These are phyloP conservation scores for Drosophila mauritiana DNA, from an alignment of 1,140 invertebrate genomes.

Conservation along the genomic window DNA sequence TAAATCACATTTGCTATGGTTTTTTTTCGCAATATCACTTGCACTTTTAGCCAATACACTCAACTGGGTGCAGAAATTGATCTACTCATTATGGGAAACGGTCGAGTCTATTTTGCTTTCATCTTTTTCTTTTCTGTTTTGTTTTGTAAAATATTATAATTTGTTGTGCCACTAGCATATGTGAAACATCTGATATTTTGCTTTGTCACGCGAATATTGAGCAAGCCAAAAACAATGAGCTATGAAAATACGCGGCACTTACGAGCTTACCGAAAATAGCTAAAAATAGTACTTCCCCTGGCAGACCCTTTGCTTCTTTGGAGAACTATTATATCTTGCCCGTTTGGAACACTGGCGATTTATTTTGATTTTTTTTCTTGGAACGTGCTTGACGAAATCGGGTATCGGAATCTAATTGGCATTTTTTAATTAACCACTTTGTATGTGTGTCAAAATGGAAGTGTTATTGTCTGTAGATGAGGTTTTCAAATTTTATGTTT, in stretches of 20 bases:
- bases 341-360: slow-evolving; percentile 10
- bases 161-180: slow-evolving; percentile 20
- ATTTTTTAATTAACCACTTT: slow-evolving; percentile 74
- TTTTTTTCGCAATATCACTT: neutral
- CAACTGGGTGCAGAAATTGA: neutral
- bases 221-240: slow-evolving; percentile 33
- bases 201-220: slow-evolving; percentile 35
- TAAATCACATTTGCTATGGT: neutral
- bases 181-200: slow-evolving; percentile 43
- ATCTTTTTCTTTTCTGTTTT: slow-evolving; percentile 1
- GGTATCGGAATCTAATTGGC: slow-evolving; percentile 27
- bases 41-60: neutral
- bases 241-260: slow-evolving; percentile 27
- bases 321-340: slow-evolving; percentile 14
- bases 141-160: neutral
- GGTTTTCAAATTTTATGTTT: slow-evolving; percentile 20
- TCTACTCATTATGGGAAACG: slow-evolving; percentile 3
- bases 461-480: slow-evolving; percentile 22
- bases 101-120: slow-evolving; percentile 5
- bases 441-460: slow-evolving; percentile 52
- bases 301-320: neutral
- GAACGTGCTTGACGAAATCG: slow-evolving; percentile 27
- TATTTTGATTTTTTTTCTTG: slow-evolving; percentile 1
- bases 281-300: slow-evolving; percentile 15
- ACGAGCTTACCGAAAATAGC: slow-evolving; percentile 9